These are phyloP conservation scores for Aramus guarauna DNA, from an alignment of 2,113 vertebrate species.

Conservation along the genomic window DNA sequence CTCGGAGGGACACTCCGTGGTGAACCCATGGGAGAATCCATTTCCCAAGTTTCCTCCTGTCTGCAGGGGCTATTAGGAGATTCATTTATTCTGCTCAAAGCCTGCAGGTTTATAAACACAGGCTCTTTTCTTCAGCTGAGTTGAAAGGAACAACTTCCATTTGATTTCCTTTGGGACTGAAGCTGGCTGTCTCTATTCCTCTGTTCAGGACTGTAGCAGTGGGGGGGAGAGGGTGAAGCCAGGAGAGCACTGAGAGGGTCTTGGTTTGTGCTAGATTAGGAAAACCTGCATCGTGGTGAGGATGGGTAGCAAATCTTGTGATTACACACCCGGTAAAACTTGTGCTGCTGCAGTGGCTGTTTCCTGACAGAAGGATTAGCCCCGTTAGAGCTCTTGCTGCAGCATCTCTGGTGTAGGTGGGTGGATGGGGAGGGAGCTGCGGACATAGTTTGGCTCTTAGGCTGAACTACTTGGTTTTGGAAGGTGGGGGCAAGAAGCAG, in stretches of 20 bases:
- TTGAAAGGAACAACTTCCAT: constrained; percentile 50
- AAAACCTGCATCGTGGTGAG: background rate
- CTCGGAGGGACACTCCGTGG: background rate
- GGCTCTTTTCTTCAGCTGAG: constrained; percentile 44
- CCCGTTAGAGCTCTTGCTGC: background rate
- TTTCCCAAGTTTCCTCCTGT: background rate
- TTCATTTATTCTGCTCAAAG: constrained; percentile 48
- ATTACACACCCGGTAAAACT: background rate
- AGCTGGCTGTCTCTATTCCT: background rate
- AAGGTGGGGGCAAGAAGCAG: background rate
- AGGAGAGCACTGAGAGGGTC: background rate
- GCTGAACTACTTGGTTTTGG: background rate
- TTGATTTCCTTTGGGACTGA: constrained; percentile 60
- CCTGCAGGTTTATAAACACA: constrained; percentile 39
- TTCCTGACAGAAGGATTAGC: background rate
- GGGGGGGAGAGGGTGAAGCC: background rate
- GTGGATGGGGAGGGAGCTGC: background rate
- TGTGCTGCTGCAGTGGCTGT: background rate
- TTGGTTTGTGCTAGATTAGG: background rate
- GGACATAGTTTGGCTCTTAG: background rate
- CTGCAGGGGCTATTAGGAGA: background rate
- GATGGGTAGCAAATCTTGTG: background rate
- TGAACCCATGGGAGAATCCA: background rate
- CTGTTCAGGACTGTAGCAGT: background rate
- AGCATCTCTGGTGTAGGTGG: background rate